A percentile compares a stretch with the other conserved stretches of the same genome.
phyloP scores from a whole-genome alignment of 2,797 vertebrate species.

The Hylomyscus alleni region DNA sequence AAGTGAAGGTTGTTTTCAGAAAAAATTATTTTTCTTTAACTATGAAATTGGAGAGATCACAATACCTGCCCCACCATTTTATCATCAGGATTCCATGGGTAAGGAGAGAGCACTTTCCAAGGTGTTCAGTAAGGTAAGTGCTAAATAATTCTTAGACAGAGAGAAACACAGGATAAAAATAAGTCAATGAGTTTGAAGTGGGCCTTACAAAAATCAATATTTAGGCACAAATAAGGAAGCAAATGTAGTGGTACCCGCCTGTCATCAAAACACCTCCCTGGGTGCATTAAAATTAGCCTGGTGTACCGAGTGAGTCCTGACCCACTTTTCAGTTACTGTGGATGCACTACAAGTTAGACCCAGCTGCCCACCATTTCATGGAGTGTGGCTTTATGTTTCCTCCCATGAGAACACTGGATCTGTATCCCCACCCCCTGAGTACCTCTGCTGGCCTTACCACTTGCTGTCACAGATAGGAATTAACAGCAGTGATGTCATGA shows the following conservation, averaged over 20 bases:
- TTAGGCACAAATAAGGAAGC: background rate
- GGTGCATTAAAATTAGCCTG: background rate
- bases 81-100: background rate
- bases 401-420: background rate
- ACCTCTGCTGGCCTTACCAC: background rate
- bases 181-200: background rate
- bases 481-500: background rate
- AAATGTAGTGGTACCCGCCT: background rate
- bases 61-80: background rate
- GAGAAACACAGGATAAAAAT: background rate
- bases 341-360: background rate
- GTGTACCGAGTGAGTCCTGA: background rate
- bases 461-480: constrained; percentile 2
- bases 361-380: background rate
- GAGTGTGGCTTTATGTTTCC: background rate
- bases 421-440: background rate
- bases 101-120: background rate
- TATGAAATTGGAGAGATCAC: background rate
- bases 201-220: background rate
- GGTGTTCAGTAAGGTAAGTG: background rate
- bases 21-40: constrained; percentile 14
- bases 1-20: background rate
- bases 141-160: background rate
- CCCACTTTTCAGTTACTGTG: background rate
- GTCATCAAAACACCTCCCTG: background rate